phyloP scores from a whole-genome alignment of 2,888 invertebrate species.

The Rhagonycha lutea region DNA sequence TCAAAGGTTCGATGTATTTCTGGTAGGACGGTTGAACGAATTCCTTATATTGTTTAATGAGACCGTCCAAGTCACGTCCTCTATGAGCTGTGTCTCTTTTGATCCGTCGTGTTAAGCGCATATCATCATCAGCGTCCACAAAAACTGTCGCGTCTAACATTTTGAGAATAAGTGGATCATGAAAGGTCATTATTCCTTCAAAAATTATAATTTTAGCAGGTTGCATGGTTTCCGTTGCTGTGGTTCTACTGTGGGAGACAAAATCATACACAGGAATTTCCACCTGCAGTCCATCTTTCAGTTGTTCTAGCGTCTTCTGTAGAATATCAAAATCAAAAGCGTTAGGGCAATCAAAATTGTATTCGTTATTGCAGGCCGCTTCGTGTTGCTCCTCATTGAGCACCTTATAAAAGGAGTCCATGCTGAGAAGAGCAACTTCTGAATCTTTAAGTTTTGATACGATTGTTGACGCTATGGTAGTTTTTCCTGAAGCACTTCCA shows the following conservation, averaged over 20 bases:
- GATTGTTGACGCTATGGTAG: constrained; percentile 96
- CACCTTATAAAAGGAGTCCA: constrained; percentile 99
- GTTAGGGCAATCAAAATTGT: constrained; percentile 99
- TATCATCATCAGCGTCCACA: constrained; percentile 98
- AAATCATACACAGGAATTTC: constrained; percentile 99
- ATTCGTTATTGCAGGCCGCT: constrained; percentile 83
- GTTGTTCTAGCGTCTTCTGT: constrained; percentile 77
- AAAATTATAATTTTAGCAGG: constrained; percentile 99
- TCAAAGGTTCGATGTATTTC: constrained; percentile 93
- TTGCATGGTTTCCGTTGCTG: constrained; percentile 95
- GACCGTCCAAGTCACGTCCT: constrained; percentile 90
- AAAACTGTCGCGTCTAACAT: constrained; percentile 98
- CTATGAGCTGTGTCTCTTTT: constrained; percentile 88
- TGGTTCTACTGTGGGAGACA: constrained; percentile 87
- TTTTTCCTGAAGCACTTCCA: constrained; percentile 98
- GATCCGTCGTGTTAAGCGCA: constrained; percentile 87
- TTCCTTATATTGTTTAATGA: constrained; percentile 92
- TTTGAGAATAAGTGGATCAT: constrained; percentile 78
- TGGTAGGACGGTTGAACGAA: constrained; percentile 99
- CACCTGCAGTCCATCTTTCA: constrained; percentile 93
- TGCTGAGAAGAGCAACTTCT: constrained; percentile 96
- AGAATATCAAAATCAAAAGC: constrained; percentile 97
- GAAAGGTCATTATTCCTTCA: constrained; percentile 97
- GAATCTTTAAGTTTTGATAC: constrained; percentile 93
- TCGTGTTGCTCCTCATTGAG: constrained; percentile 91